These are phyloP conservation scores for Poecile atricapillus DNA, from an alignment of 2,113 vertebrate species.

Conservation along the genomic window DNA sequence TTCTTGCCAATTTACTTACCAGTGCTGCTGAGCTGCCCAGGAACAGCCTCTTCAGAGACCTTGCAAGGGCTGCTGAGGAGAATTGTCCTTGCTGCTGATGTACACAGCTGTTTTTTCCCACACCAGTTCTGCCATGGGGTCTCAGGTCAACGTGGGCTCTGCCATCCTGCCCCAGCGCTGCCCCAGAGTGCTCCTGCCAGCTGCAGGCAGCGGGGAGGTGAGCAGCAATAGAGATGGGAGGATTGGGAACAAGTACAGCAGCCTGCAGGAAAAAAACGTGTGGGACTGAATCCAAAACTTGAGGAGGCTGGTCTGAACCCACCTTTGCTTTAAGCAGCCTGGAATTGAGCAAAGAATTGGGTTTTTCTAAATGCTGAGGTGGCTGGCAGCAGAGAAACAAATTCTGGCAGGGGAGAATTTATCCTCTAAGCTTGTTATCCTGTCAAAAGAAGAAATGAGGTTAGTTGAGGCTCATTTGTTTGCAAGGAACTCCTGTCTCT, in stretches of 20 bases:
- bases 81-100: not conserved
- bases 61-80: not conserved
- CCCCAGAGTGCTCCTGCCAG: not conserved
- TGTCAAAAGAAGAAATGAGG: constrained; percentile 48
- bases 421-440: constrained; percentile 58
- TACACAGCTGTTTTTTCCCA: not conserved
- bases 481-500: constrained; percentile 29
- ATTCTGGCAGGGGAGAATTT: constrained; percentile 20
- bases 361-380: constrained; percentile 34
- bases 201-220: not conserved
- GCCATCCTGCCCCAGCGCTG: not conserved
- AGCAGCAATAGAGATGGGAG: not conserved
- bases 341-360: not conserved
- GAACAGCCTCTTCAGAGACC: not conserved
- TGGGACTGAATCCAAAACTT: not conserved
- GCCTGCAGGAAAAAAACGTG: not conserved
- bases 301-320: not conserved
- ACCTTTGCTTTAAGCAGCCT: not conserved
- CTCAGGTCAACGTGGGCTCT: not conserved
- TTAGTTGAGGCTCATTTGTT: constrained; percentile 61
- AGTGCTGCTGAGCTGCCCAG: not conserved
- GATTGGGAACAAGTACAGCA: not conserved
- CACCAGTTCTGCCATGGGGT: fast-evolving
- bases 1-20: not conserved
- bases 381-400: constrained; percentile 4